phyloP scores from a whole-genome alignment of 1,140 invertebrate genomes.

The Eupristina koningsbergeri region DNA sequence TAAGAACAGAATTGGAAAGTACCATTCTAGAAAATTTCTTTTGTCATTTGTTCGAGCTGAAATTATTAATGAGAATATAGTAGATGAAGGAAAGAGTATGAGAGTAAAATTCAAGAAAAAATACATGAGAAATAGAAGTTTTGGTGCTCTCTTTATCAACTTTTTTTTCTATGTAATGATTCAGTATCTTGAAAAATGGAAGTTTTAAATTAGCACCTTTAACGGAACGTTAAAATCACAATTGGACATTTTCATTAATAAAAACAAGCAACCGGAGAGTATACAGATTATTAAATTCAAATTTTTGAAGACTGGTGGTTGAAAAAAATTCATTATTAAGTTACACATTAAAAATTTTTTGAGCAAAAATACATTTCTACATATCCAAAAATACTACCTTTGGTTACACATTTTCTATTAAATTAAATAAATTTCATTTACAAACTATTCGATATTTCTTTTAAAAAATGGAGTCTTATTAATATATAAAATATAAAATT shows the following conservation, averaged over 20 bases:
- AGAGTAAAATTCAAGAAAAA: neutral
- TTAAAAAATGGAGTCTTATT: too few relatives aligned
- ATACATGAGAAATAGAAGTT: neutral
- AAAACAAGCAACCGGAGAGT: neutral
- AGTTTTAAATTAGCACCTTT: neutral
- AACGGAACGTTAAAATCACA: neutral
- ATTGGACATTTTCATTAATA: neutral
- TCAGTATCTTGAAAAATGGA: neutral
- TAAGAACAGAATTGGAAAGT: neutral
- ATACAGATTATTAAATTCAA: neutral
- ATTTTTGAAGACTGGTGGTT: neutral
- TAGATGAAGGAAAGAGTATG: neutral
- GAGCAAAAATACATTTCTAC: too few relatives aligned
- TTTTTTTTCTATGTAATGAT: neutral
- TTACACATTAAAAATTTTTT: neutral
- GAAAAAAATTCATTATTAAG: neutral
- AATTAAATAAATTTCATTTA: too few relatives aligned
- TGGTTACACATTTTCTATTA: too few relatives aligned
- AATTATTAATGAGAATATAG: slow-evolving; percentile 9
- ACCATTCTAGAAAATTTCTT: neutral
- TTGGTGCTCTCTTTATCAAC: neutral
- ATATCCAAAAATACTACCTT: too few relatives aligned
- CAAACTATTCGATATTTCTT: too few relatives aligned
- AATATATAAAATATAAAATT: too few relatives aligned
- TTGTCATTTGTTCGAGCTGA: neutral